These are phyloP conservation scores for Fragum whitleyi DNA, from an alignment of 2,888 invertebrate species.

Conservation along the genomic window DNA sequence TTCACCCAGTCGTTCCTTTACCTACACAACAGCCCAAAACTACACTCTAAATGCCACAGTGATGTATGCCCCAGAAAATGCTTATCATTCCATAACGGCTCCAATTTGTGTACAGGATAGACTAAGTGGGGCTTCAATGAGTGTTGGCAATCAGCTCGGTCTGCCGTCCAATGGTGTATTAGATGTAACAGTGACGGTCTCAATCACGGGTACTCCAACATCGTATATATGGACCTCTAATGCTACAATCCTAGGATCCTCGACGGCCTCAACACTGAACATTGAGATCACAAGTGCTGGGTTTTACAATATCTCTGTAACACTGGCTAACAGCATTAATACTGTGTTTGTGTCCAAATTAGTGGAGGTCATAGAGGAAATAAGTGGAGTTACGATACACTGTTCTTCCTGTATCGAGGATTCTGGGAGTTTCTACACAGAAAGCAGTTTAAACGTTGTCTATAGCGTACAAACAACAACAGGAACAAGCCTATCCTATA, in stretches of 20 bases:
- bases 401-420: constrained; percentile 55
- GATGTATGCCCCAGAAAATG: constrained; percentile 47
- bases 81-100: constrained; percentile 16
- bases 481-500: constrained; percentile 63
- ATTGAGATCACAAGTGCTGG: constrained; percentile 43
- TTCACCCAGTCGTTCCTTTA: constrained; percentile 13
- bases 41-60: constrained; percentile 61
- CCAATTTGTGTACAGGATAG: constrained; percentile 64
- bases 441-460: constrained; percentile 51
- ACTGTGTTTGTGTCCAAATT: constrained; percentile 30
- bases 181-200: constrained; percentile 32
- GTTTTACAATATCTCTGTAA: constrained; percentile 56
- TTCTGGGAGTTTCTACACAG: constrained; percentile 59
- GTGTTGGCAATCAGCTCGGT: constrained; percentile 38
- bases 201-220: constrained; percentile 45
- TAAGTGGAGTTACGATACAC: constrained; percentile 59
- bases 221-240: constrained; percentile 58
- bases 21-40: constrained; percentile 57
- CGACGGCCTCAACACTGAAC: constrained; percentile 10
- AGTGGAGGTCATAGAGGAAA: constrained; percentile 62
- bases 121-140: constrained; percentile 45
- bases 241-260: constrained; percentile 38
- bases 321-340: constrained; percentile 67
- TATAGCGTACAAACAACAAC: constrained; percentile 51
- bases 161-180: constrained; percentile 45